Conservation (phyloP, 1,140 invertebrate genomes). For the Aphelinus certus region DNA sequence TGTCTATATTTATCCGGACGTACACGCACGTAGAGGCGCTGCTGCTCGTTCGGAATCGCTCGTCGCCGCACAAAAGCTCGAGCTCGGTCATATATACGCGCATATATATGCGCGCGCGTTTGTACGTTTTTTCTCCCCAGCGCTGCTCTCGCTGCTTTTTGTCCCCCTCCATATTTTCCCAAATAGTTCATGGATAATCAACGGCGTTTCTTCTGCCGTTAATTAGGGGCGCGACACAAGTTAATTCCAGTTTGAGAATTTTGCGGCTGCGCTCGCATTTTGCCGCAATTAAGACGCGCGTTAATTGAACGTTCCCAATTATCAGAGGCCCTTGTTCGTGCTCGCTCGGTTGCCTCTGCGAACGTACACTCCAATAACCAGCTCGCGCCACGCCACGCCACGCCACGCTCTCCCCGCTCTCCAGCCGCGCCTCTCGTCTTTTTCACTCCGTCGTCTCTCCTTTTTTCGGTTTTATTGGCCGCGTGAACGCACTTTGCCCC, state of each 20-base stretch:
- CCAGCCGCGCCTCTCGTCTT: neutral
- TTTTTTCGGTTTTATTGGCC: too few species aligned
- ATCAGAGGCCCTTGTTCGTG: conserved; percentile 39
- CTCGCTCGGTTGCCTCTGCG: too few species aligned
- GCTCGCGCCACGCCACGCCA: neutral
- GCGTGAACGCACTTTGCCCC: too few species aligned
- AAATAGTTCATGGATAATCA: too few species aligned
- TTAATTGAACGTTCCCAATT: conserved; percentile 59
- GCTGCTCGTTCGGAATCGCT: too few species aligned
- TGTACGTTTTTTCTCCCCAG: too few species aligned
- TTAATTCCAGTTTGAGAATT: conserved; percentile 57
- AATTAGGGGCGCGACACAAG: conserved; percentile 59
- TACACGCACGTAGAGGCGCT: too few species aligned
- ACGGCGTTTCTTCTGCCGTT: conserved; percentile 45
- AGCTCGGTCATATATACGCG: neutral
- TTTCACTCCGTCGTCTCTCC: neutral
- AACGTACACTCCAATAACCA: neutral
- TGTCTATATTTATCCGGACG: too few species aligned
- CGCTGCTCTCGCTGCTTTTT: too few species aligned
- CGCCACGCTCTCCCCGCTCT: neutral
- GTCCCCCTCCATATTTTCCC: too few species aligned
- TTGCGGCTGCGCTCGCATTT: conserved; percentile 45
- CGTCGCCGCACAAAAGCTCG: too few species aligned
- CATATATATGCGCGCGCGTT: conserved; percentile 12
- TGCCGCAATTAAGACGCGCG: conserved; percentile 52